phyloP scores from a whole-genome alignment of 2,888 invertebrate genomes.

The Phrixothrix hirtus region DNA sequence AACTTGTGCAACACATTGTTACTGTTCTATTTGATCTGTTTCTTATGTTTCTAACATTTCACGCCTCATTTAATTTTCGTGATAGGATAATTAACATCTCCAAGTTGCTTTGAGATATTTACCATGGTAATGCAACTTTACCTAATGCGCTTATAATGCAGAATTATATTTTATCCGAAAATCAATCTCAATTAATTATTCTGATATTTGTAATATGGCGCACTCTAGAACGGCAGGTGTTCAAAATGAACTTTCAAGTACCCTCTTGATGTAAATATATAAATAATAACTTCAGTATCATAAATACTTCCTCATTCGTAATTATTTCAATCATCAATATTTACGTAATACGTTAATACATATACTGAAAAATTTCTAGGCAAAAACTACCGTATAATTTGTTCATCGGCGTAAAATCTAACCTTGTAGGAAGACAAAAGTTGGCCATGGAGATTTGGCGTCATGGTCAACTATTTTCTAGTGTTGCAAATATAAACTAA shows the following conservation, averaged over 20 bases:
- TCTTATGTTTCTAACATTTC: conserved; percentile 9
- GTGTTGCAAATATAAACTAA: too few species aligned
- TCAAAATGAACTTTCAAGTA: too few species aligned
- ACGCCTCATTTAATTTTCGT: conserved; percentile 17
- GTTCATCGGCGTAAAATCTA: conserved; percentile 26
- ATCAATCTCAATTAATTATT: too few species aligned
- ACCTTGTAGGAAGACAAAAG: conserved; percentile 23
- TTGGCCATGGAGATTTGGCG: conserved; percentile 24
- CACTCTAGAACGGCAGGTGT: too few species aligned
- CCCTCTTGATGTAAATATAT: too few species aligned
- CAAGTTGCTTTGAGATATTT: neutral
- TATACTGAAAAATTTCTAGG: conserved; percentile 4
- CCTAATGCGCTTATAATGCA: too few species aligned
- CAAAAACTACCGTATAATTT: conserved; percentile 23
- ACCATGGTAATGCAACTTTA: too few species aligned
- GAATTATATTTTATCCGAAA: too few species aligned
- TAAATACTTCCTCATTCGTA: conserved; percentile 9
- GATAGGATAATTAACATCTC: conserved; percentile 9
- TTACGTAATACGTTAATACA: conserved; percentile 15
- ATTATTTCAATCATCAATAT: conserved; percentile 11
- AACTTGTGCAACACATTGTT: conserved; percentile 16
- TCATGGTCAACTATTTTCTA: conserved; percentile 15
- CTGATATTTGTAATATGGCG: too few species aligned
- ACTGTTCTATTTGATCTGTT: conserved; percentile 8
- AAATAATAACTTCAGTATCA: conserved; percentile 7